Percentiles rank a stretch among this genome's conserved stretches.
Conservation (phyloP, 2,888 invertebrate genomes). For the Aphodius sticticus region DNA sequence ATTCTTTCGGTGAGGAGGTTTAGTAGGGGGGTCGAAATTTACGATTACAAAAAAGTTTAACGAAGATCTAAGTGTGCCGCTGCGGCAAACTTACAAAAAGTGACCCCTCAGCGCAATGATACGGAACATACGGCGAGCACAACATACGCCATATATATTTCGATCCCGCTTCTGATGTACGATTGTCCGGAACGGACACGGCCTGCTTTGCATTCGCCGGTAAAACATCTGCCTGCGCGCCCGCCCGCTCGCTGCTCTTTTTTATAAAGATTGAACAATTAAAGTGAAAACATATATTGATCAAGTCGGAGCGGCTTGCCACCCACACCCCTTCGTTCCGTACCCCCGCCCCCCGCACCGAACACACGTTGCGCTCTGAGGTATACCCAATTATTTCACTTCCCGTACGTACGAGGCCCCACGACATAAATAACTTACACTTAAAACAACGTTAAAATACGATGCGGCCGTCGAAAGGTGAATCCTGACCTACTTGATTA, state of each 20-base stretch:
- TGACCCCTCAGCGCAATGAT: not conserved
- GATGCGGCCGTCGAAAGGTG: not conserved
- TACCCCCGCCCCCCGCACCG: slow-evolving; percentile 21
- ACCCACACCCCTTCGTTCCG: not conserved
- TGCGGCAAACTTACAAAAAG: not conserved
- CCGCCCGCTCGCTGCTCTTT: slow-evolving; percentile 22
- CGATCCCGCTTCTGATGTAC: not conserved
- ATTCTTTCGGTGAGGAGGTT: not conserved
- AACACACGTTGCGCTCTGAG: slow-evolving; percentile 37
- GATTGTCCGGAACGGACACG: slow-evolving; percentile 4
- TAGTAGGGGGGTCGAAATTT: not conserved
- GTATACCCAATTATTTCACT: slow-evolving; percentile 46
- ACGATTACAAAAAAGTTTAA: not conserved
- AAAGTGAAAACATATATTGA: slow-evolving; percentile 45
- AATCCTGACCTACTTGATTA: slow-evolving; percentile 4
- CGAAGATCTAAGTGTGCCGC: not conserved
- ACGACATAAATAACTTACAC: not conserved
- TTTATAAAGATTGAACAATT: slow-evolving; percentile 42
- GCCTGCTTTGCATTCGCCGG: slow-evolving; percentile 35
- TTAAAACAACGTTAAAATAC: not conserved
- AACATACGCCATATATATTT: slow-evolving; percentile 1
- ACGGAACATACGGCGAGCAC: not conserved
- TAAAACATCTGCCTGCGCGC: slow-evolving; percentile 37
- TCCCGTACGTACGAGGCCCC: slow-evolving; percentile 38
- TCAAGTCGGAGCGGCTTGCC: slow-evolving; percentile 33